Evolutionary conservation across 1,140 invertebrate species (phyloP), one percentile per base, ranked within the genome.

Genomic region (Atta cephalotes): DNA sequence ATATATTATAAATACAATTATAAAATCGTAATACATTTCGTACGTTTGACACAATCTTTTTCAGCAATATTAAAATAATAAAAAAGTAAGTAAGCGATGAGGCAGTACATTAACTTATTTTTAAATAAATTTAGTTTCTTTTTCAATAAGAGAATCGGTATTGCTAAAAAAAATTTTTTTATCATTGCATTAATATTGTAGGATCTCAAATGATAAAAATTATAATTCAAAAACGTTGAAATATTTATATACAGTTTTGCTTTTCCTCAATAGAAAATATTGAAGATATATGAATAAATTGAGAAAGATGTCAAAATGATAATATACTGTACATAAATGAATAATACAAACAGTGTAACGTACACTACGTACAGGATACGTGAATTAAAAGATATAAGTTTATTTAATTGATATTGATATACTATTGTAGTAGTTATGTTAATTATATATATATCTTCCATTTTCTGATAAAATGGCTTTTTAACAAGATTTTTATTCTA

Each of bases 261-360:
- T 86, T 78, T 53, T 79, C 39, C 45, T 80, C 56, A 76, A 89
- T 71, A 80, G 62, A 88, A 88, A 53, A 56, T 60, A 88, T 7
- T 51, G 2, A 88, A 88, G 35, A 58, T 76, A 72, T 87, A 78
- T 87, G 71, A 72, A 39, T 81, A 39, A 70, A 79, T 62, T 35
- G 62, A 63, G 62, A 63, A 39, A 76, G 2, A 82, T 53, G 2
- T 76, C 53, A 76, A 53, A 65, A 21, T 81, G 12, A 28, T 39
- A 51, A 58, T 70, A 78, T 53, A 88, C 62, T 76, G 58, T 56
- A 77, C 56, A 62, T 60, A 25, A 68, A 87, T 63, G 66, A 78
- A 86, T 39, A 81, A 74, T 18, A 80, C n/a, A 2, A 56, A 6
- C 18, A 18, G 3, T 56, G 45, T 35, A 35, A 31, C 31, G 2